phyloP scores from a whole-genome alignment of 92 coral and sea anemone genomes.

The Anthopleura xanthogrammica region DNA sequence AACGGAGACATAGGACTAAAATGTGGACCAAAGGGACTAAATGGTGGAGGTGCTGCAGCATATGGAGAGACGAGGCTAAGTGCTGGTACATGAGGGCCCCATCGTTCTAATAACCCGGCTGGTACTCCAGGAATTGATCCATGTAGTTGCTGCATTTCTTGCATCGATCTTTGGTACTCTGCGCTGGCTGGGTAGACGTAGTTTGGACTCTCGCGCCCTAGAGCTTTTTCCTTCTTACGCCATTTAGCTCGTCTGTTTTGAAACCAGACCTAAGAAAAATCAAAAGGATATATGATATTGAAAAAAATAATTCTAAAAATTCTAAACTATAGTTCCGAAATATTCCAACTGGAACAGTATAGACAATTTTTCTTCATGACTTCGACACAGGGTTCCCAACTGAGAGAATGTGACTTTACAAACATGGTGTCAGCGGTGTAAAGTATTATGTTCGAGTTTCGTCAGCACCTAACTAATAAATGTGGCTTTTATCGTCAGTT shows the following conservation, averaged over 20 bases:
- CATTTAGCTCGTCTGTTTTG: constrained; percentile 99
- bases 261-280: constrained; percentile 82
- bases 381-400: not conserved
- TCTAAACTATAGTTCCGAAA: too few species aligned
- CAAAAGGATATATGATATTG: not conserved
- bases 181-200: constrained; percentile 60
- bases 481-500: not conserved
- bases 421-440: not conserved
- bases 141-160: constrained; percentile 60
- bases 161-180: constrained; percentile 61
- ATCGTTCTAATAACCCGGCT: constrained; percentile 58
- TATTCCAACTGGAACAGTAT: too few species aligned
- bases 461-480: not conserved
- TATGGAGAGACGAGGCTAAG: constrained; percentile 86
- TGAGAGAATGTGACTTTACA: not conserved
- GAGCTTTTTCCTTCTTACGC: constrained; percentile 95
- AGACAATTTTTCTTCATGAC: too few species aligned
- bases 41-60: constrained; percentile 74
- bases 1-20: constrained; percentile 32
- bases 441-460: too few species aligned
- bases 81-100: constrained; percentile 87
- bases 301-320: not conserved
- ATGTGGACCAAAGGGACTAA: constrained; percentile 67
- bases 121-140: constrained; percentile 49
- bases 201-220: constrained; percentile 95